Evolutionary conservation across 2,113 vertebrate genomes (phyloP).

Genomic region (Coreoperca whiteheadi): DNA sequence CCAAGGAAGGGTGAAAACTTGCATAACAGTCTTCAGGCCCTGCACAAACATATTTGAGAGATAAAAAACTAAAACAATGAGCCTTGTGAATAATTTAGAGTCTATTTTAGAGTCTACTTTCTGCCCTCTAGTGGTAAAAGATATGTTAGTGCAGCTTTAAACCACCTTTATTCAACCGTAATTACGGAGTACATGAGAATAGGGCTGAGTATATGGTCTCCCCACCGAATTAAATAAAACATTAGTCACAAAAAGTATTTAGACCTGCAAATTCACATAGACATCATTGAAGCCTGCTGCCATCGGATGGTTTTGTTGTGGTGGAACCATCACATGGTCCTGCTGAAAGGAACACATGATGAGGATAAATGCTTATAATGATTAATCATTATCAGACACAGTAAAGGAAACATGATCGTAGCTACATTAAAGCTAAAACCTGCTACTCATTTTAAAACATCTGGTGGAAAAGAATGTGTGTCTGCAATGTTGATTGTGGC

Average conservation of each 20-base stretch:
- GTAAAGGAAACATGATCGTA: background rate
- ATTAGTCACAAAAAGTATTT: background rate
- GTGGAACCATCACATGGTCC: slow-evolving; percentile 26
- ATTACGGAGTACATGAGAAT: background rate
- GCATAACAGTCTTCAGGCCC: no score
- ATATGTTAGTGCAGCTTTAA: background rate
- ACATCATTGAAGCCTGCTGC: slow-evolving; percentile 66
- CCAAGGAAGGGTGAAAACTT: background rate
- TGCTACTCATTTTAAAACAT: background rate
- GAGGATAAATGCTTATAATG: no score
- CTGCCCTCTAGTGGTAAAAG: background rate
- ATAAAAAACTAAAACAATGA: background rate
- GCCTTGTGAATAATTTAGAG: background rate
- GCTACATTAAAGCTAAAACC: background rate
- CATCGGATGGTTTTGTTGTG: slow-evolving; percentile 52
- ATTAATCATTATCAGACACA: background rate
- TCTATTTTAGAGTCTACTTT: background rate
- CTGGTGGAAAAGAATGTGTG: no score
- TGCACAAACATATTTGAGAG: background rate
- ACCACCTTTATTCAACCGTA: background rate
- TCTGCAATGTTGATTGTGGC: background rate
- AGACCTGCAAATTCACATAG: slow-evolving; percentile 53
- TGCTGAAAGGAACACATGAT: slow-evolving; percentile 35
- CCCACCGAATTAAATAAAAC: background rate
- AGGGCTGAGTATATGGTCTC: background rate